phyloP scores from a whole-genome alignment of 2,888 invertebrate genomes.

The Aphodius granarius region DNA sequence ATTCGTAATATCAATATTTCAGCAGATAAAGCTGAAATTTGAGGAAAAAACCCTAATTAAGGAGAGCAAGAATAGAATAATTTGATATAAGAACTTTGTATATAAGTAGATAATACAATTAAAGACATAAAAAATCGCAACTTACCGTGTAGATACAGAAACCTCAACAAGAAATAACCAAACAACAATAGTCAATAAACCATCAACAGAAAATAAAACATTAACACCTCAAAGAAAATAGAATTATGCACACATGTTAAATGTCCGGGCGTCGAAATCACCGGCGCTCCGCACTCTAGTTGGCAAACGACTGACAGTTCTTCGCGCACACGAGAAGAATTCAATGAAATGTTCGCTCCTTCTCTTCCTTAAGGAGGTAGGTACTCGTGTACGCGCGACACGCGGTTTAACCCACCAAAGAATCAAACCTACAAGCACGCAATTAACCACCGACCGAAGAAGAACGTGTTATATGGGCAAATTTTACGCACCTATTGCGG shows the following conservation, averaged over 20 bases:
- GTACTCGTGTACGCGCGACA: background rate
- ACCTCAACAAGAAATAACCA: background rate
- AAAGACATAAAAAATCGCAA: background rate
- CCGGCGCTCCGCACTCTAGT: slow-evolving; percentile 38
- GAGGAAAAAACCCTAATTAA: too few relatives aligned
- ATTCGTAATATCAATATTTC: too few relatives aligned
- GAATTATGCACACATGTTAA: background rate
- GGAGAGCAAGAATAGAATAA: too few relatives aligned
- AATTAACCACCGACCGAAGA: background rate
- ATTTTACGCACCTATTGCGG: background rate
- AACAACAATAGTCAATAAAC: background rate
- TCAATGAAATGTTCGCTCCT: slow-evolving; percentile 42
- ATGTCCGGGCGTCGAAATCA: slow-evolving; percentile 25
- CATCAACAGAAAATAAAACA: background rate
- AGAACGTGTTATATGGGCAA: background rate
- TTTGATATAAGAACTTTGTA: too few relatives aligned
- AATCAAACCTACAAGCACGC: background rate
- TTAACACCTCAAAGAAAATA: background rate
- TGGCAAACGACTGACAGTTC: slow-evolving; percentile 42
- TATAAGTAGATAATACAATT: too few relatives aligned
- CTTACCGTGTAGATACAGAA: background rate
- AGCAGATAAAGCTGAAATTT: too few relatives aligned
- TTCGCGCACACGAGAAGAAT: slow-evolving; percentile 39
- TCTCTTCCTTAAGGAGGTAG: slow-evolving; percentile 17
- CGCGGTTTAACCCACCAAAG: background rate